Conservation (phyloP, 2,797 vertebrate genomes). For the Takifugu rubripes region DNA sequence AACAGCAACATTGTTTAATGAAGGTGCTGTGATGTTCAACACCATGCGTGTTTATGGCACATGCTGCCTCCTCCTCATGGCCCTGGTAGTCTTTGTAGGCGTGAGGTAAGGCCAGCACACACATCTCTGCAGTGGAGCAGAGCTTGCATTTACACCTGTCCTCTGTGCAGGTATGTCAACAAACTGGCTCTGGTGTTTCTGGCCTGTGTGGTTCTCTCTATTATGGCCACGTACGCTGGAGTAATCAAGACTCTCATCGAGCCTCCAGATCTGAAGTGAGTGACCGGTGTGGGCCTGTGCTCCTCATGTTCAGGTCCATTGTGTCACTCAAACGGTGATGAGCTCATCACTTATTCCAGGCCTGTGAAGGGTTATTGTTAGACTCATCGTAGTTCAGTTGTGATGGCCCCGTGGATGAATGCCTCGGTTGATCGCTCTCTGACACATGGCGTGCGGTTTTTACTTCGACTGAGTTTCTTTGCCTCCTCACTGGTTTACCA, state of each 20-base stretch:
- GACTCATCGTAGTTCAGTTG: no score
- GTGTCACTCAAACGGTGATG: no score
- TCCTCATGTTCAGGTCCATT: no score
- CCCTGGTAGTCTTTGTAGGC: constrained; percentile 90
- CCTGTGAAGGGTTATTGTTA: no score
- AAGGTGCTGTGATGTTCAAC: constrained; percentile 65
- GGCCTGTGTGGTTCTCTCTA: constrained; percentile 91
- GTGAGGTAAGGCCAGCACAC: constrained; percentile 75
- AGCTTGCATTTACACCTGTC: neutral
- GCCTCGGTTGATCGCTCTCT: no score
- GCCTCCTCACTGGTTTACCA: no score
- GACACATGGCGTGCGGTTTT: no score
- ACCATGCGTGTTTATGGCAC: constrained; percentile 91
- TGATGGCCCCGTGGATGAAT: no score
- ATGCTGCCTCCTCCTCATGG: constrained; percentile 86
- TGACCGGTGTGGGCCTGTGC: neutral
- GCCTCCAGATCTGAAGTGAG: constrained; percentile 83
- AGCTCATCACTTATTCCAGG: no score
- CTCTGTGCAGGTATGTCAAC: constrained; percentile 83
- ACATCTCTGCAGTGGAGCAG: neutral
- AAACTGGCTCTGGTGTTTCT: constrained; percentile 94
- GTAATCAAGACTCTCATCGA: constrained; percentile 85
- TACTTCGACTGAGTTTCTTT: no score
- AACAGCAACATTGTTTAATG: constrained; percentile 70
- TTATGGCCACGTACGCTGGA: constrained; percentile 92